Base-by-base conservation (phyloP, 1,140 invertebrate genomes). In the Callitettix versicolor region DNA sequence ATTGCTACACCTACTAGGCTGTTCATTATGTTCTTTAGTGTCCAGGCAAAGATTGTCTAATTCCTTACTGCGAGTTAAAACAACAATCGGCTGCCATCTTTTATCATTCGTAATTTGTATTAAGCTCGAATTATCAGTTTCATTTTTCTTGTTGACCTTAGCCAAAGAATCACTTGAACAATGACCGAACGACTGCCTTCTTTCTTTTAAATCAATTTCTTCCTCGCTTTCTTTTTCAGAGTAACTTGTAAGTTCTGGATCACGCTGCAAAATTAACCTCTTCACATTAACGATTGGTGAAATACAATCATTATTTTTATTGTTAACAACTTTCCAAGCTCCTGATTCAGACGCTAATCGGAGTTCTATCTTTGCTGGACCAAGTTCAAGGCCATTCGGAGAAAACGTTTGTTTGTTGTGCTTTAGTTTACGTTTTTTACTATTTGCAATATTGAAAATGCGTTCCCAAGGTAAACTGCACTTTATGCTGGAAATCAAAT, bases 191-290 rank as follows among this genome's bases (percentile, higher is more conserved):
- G 18, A 34, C 34, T 9, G 1, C 3, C 24, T 21, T 36, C 22
- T 38, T 51, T 21, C 36, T 51, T 36, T 3, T 30, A 30, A 30
- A 30, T 51, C 48, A 51, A 21, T 51, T 51, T 51, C 48, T 51
- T 51, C 48, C 36, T 51, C 48, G 14, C 48, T 51, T 36, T 51
- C 48, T 38, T 51, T 51, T 38, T 51, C 48, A 33, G 48, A 51
- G 20, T 51, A 38, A 17, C 48, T 51, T 11, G 18, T 51, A 14
- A 15, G 17, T 11, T 51, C 48, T 4, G 48, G 36, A 9, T 51
- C 48, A 36, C 48, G 34, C 18, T 51, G 48, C 14, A 51, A 21
- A 36, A 51, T 51, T 6, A 51, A 26, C 2, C 48, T 30, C 30
- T 34, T 51, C 1, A 51, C 48, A 36, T 51, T 51, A 18, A 51